Evolutionary conservation across 2,888 invertebrate species (phyloP).

Genomic region (Eulithis testata): DNA sequence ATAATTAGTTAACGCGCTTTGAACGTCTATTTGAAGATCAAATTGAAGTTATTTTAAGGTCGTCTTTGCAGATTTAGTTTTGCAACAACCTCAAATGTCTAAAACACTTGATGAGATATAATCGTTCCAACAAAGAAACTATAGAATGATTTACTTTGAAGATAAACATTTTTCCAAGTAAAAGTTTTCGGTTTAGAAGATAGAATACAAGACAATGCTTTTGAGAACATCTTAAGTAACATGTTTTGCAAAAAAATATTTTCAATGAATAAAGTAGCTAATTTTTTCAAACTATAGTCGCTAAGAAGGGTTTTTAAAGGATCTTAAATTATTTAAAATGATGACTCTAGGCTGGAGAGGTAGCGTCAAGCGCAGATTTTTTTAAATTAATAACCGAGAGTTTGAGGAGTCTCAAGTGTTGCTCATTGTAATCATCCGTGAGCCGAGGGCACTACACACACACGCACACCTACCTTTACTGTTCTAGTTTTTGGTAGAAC

Average conservation of each 20-base stretch:
- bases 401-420: conserved; percentile 6
- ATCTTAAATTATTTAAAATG: conserved; percentile 1
- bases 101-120: no score
- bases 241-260: no score
- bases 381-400: conserved; percentile 14
- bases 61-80: background rate
- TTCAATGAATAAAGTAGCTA: no score
- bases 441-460: background rate
- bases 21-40: background rate
- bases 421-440: conserved; percentile 10
- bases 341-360: conserved; percentile 6
- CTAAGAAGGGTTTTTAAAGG: background rate
- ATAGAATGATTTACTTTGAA: no score
- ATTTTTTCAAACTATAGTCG: background rate
- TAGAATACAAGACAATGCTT: no score
- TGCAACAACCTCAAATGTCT: no score
- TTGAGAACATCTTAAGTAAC: no score
- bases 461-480: background rate
- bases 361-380: conserved; percentile 14
- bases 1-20: background rate
- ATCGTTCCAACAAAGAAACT: no score
- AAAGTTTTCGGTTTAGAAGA: no score
- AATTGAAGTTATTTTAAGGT: background rate
- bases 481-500: background rate
- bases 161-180: no score